Evolutionary conservation across 2,888 invertebrate genomes (phyloP).

Genomic region (Pedicia rivosa): DNA sequence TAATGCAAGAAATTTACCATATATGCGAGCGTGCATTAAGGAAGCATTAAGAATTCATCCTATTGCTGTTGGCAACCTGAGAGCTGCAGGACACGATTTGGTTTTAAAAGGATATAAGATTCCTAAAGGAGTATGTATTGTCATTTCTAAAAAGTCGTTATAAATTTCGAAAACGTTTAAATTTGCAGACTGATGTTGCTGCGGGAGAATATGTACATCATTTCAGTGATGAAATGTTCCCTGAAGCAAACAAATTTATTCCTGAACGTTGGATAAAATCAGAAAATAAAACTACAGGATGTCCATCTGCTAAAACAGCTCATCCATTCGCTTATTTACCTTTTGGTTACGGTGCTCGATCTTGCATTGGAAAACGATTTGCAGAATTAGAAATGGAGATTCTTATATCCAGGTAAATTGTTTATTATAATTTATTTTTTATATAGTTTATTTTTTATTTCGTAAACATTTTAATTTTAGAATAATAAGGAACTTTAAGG

Average conservation of each 20-base stretch:
- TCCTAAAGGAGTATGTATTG: conserved; percentile 37
- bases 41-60: conserved; percentile 46
- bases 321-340: conserved; percentile 39
- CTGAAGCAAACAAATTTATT: conserved; percentile 40
- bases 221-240: conserved; percentile 43
- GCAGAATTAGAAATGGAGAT: conserved; percentile 47
- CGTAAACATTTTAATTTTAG: too few species aligned
- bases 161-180: conserved; percentile 35
- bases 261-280: conserved; percentile 81
- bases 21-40: conserved; percentile 52
- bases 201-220: conserved; percentile 57
- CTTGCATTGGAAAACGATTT: conserved; percentile 47
- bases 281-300: neutral
- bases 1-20: conserved; percentile 33
- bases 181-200: conserved; percentile 41
- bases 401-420: conserved; percentile 24
- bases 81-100: conserved; percentile 37
- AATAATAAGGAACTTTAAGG: too few species aligned
- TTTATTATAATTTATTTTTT: neutral
- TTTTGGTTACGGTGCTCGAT: conserved; percentile 46
- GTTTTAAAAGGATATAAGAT: conserved; percentile 42
- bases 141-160: conserved; percentile 41
- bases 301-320: neutral
- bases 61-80: conserved; percentile 37
- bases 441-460: too few species aligned